Conservation (phyloP, 2,113 vertebrate genomes). For the Oryzias javanicus region DNA sequence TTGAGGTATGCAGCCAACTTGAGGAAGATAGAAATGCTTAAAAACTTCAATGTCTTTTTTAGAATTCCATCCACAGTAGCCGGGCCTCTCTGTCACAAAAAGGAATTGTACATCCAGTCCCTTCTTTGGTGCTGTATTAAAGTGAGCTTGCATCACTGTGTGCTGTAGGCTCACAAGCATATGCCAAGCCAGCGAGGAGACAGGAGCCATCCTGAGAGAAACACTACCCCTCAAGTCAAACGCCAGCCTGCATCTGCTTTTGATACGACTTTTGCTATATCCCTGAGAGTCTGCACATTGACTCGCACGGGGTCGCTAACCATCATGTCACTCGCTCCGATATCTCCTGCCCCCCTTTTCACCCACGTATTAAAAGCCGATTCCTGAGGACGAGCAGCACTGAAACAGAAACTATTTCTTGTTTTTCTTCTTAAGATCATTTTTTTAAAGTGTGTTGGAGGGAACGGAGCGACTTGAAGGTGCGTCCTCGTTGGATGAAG, state of each 20-base stretch:
- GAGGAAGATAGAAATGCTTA: too few species aligned
- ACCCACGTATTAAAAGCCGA: too few species aligned
- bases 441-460: not conserved
- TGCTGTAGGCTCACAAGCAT: conserved; percentile 57
- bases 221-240: conserved; percentile 50
- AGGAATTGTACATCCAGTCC: conserved; percentile 37
- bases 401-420: too few species aligned
- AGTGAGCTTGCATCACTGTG: conserved; percentile 40
- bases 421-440: too few species aligned
- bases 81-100: conserved; percentile 13
- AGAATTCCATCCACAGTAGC: not conserved
- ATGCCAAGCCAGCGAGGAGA: conserved; percentile 60
- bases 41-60: too few species aligned
- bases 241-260: conserved; percentile 56
- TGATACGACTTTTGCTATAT: conserved; percentile 32
- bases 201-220: conserved; percentile 53
- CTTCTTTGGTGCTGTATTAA: conserved; percentile 39
- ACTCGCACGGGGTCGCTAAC: conserved; percentile 16
- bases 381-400: too few species aligned
- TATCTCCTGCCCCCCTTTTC: too few species aligned
- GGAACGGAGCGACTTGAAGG: conserved; percentile 8
- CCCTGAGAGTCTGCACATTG: conserved; percentile 28
- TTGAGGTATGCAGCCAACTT: not conserved
- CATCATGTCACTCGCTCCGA: too few species aligned
- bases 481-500: conserved; percentile 39